These are phyloP conservation scores for Brotula barbata DNA, from an alignment of 2,797 vertebrate species.

Conservation along the genomic window DNA sequence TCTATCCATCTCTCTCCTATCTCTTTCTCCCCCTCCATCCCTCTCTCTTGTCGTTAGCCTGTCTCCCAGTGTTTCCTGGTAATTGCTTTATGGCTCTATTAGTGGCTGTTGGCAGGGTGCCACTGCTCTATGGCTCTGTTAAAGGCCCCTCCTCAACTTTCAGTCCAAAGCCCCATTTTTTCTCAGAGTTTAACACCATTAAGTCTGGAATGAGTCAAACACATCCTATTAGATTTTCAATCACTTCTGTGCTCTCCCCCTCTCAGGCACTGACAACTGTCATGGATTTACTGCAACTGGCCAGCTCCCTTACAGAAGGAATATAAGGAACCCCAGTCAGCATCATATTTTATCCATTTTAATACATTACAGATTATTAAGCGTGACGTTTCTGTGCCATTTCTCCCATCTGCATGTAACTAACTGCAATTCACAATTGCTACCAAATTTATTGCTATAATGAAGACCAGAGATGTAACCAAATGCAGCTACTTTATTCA, in stretches of 20 bases:
- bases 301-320: slow-evolving; percentile 16
- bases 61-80: slow-evolving; percentile 60
- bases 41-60: slow-evolving; percentile 27
- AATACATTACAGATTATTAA: slow-evolving; percentile 1
- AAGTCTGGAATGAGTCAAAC: slow-evolving; percentile 63
- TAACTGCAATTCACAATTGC: neutral
- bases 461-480: too few relatives aligned
- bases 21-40: slow-evolving; percentile 24
- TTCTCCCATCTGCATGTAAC: neutral
- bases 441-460: too few relatives aligned
- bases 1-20: slow-evolving; percentile 39
- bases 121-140: slow-evolving; percentile 61
- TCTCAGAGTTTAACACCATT: slow-evolving; percentile 71
- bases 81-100: slow-evolving; percentile 78
- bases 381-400: neutral
- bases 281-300: slow-evolving; percentile 30
- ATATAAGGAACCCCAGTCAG: neutral
- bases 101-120: slow-evolving; percentile 66
- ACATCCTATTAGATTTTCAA: slow-evolving; percentile 61
- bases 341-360: slow-evolving; percentile 1
- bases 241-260: slow-evolving; percentile 33
- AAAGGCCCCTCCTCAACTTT: slow-evolving; percentile 62
- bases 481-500: too few relatives aligned
- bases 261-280: slow-evolving; percentile 39
- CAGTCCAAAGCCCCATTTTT: slow-evolving; percentile 43